Evolutionary conservation across 2,113 vertebrate genomes (phyloP).

Genomic region (Lampris megalopsis): DNA sequence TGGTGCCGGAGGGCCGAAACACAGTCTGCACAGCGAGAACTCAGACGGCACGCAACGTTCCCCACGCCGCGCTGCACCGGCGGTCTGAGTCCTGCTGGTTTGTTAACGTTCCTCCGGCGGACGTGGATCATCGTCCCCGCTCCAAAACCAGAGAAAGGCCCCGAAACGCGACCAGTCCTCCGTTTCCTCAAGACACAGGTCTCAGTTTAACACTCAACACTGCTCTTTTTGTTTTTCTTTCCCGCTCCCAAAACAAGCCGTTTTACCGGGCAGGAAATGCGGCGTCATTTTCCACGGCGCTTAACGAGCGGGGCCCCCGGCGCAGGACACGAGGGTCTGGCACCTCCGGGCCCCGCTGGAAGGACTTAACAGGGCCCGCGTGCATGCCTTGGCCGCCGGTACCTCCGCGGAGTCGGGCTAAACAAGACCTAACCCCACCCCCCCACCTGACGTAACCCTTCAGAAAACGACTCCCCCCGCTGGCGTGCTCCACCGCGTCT

Average conservation of each 20-base stretch:
- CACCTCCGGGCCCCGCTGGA: constrained; percentile 49
- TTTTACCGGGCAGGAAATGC: constrained; percentile 55
- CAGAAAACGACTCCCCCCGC: constrained; percentile 37
- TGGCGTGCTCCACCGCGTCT: constrained; percentile 9
- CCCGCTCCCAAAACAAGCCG: constrained; percentile 39
- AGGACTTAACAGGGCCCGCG: constrained; percentile 54
- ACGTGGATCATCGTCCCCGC: background rate
- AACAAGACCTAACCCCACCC: background rate
- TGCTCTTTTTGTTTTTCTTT: background rate
- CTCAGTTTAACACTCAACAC: constrained; percentile 9
- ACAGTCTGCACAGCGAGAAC: background rate
- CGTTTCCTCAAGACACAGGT: constrained; percentile 5
- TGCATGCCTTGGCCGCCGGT: constrained; percentile 48
- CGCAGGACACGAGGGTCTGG: constrained; percentile 35
- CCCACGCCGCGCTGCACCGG: constrained; percentile 57
- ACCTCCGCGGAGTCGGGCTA: constrained; percentile 13
- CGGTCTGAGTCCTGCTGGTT: constrained; percentile 21
- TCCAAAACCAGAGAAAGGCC: constrained; percentile 20
- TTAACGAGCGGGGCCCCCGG: constrained; percentile 39
- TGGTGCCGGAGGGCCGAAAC: constrained; percentile 6
- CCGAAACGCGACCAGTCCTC: constrained; percentile 30
- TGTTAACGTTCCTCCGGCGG: constrained; percentile 32
- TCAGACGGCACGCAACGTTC: constrained; percentile 49
- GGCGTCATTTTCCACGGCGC: constrained; percentile 52
- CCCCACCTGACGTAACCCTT: constrained; percentile 57